Evolutionary conservation across 30 jellyfish, hydroid and myxozoan species (phyloP).

Genomic region (Cassiopea xamachana): DNA sequence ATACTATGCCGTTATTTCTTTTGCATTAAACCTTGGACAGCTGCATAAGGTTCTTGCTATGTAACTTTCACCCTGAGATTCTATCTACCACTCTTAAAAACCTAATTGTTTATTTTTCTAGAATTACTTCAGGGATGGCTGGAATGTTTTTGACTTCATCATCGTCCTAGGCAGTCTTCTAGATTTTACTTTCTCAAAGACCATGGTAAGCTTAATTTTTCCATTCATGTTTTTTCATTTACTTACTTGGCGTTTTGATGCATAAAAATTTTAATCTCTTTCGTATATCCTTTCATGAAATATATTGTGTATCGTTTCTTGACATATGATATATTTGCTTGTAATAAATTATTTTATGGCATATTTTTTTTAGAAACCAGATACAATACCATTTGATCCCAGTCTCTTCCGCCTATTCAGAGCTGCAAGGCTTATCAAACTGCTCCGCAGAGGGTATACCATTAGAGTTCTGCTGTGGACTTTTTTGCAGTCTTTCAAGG

Average conservation of each 20-base stretch:
- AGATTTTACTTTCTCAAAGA: constrained; percentile 87
- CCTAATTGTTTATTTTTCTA: not conserved
- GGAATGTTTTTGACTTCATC: constrained; percentile 99
- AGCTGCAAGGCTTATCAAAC: constrained; percentile 95
- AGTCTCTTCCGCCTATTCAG: constrained; percentile 96
- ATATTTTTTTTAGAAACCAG: constrained; percentile 49
- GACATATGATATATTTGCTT: no score
- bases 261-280: no score
- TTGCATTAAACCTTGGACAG: no score
- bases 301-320: no score
- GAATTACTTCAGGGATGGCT: constrained; percentile 99
- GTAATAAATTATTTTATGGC: not conserved
- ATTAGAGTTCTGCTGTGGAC: constrained; percentile 98
- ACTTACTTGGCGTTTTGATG: no score
- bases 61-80: no score
- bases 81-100: no score
- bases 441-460: constrained; percentile 97
- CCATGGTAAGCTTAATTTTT: constrained; percentile 66
- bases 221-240: not conserved
- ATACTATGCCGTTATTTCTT: no score
- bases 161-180: constrained; percentile 97
- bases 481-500: constrained; percentile 97
- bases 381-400: constrained; percentile 96
- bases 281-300: no score
- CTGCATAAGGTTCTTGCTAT: no score